Percentiles rank a stretch among this genome's conserved stretches.
Conservation (phyloP, 2,888 invertebrate species). For the Phengaris alcon region DNA sequence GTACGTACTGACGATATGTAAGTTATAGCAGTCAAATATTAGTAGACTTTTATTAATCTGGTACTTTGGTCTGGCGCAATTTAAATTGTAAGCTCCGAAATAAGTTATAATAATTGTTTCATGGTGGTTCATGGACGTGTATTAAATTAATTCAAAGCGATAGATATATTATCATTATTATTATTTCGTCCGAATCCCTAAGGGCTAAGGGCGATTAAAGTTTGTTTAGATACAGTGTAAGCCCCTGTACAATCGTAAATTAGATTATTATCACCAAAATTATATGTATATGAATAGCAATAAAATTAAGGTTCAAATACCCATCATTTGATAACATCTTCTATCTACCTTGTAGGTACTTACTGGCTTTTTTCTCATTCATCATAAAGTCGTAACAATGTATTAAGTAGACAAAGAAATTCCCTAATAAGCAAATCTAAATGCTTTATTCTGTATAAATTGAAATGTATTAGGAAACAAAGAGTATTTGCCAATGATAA, state of each 20-base stretch:
- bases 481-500: constrained; percentile 2
- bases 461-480: constrained; percentile 14
- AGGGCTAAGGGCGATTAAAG: too few species aligned
- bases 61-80: too few species aligned
- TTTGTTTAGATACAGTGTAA: not conserved
- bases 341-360: too few species aligned
- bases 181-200: too few species aligned
- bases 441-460: constrained; percentile 13
- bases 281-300: not conserved
- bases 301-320: constrained; percentile 9
- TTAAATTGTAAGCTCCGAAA: too few species aligned
- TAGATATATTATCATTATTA: too few species aligned
- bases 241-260: not conserved
- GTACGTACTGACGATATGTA: too few species aligned
- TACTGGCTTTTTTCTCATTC: not conserved
- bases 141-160: too few species aligned
- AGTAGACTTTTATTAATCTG: too few species aligned
- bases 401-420: not conserved
- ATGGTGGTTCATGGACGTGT: too few species aligned
- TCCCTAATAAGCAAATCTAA: constrained; percentile 15
- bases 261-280: not conserved
- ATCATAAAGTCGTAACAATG: constrained; percentile 37
- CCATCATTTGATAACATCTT: not conserved
- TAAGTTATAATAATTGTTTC: too few species aligned
- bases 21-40: too few species aligned